These are phyloP conservation scores for Oreochromis tanganicae DNA, from an alignment of 2,113 vertebrate genomes.

Conservation along the genomic window DNA sequence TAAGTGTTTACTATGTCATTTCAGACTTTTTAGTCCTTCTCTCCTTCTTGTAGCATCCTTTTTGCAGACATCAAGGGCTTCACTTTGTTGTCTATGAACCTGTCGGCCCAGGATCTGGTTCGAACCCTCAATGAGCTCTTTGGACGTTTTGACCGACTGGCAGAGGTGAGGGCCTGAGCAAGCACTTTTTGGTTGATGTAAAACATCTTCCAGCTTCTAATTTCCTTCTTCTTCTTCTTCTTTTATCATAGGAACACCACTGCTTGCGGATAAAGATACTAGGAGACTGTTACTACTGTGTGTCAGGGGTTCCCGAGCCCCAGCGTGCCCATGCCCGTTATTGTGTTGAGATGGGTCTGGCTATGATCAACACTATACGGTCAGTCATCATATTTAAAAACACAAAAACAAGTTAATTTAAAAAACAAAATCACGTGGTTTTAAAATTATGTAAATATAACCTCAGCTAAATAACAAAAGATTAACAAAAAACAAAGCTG, in stretches of 20 bases:
- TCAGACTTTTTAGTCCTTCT: neutral
- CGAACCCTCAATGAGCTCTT: conserved; percentile 94
- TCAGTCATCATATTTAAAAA: conserved; percentile 41
- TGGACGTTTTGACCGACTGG: conserved; percentile 90
- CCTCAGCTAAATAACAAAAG: neutral
- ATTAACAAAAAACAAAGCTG: neutral
- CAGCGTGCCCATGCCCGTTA: conserved; percentile 88
- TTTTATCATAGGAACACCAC: conserved; percentile 81
- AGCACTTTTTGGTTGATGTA: neutral
- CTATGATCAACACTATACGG: conserved; percentile 95
- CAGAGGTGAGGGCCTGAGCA: conserved; percentile 75
- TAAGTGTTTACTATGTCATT: neutral
- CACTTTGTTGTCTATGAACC: conserved; percentile 89
- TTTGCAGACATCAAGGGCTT: conserved; percentile 98
- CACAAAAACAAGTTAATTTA: neutral
- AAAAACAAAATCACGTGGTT: neutral
- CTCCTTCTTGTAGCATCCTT: conserved; percentile 80
- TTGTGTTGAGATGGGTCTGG: conserved; percentile 94
- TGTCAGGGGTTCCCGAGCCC: conserved; percentile 92
- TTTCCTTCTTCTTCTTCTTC: neutral
- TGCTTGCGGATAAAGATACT: conserved; percentile 95
- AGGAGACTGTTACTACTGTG: conserved; percentile 96
- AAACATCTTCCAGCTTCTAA: neutral
- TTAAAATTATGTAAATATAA: neutral
- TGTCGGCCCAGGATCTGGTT: conserved; percentile 91